These are phyloP conservation scores for Falco punctatus DNA, from an alignment of 2,113 vertebrate genomes.

Conservation along the genomic window DNA sequence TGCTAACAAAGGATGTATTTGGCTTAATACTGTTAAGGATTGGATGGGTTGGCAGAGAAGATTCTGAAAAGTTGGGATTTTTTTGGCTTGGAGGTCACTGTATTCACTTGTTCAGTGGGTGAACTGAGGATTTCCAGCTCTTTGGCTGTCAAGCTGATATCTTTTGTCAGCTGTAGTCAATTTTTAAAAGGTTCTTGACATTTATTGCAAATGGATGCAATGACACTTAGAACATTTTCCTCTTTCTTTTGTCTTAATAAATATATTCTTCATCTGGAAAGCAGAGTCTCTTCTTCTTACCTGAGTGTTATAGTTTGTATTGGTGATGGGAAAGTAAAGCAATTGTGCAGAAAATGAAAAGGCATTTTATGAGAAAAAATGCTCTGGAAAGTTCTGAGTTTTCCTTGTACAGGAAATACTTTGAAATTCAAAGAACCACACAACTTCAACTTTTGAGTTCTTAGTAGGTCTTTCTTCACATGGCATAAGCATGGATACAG, in stretches of 20 bases:
- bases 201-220: constrained; percentile 46
- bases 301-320: background rate
- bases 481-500: background rate
- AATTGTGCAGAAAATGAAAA: constrained; percentile 47
- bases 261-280: constrained; percentile 24
- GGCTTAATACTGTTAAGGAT: background rate
- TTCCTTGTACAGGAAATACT: background rate
- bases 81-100: background rate
- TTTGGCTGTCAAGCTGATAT: constrained; percentile 8
- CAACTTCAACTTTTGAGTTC: constrained; percentile 16
- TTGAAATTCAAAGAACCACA: constrained; percentile 35
- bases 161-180: constrained; percentile 39
- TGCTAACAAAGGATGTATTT: background rate
- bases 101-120: background rate
- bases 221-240: constrained; percentile 41
- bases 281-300: background rate
- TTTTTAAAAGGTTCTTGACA: constrained; percentile 10
- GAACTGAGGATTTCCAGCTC: constrained; percentile 3
- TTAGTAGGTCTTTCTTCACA: background rate
- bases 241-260: constrained; percentile 56
- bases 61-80: background rate
- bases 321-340: constrained; percentile 30
- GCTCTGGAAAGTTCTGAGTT: background rate
- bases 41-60: background rate
- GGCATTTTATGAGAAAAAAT: background rate